Base-by-base conservation (phyloP, 2,797 vertebrate species). In the Craterocephalus amniculus region DNA sequence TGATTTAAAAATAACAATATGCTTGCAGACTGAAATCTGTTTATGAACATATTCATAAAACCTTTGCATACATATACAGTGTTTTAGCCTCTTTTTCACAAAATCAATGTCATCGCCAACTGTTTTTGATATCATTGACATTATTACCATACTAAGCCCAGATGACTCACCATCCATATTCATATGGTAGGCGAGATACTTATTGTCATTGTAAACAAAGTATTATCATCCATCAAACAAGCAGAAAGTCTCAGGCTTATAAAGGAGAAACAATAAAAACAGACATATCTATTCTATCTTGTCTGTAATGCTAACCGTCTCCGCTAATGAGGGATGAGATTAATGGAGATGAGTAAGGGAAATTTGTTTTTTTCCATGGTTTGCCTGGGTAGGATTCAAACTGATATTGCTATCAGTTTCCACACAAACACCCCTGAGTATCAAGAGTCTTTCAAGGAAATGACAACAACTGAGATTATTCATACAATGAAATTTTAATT, bases 1-100 rank as follows among this genome's bases (percentile, higher is more conserved):
- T 91, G 91, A 92, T 92, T 92, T 85, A 80, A 89, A 92, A 88
- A 89, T 89, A 91, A 89, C 74, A 85, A 87, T 85, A 78, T 63
- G 51, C 81, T 79, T 74, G 72, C 80, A 64, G 73, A 64, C 63
- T 84, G 72, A 87, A 74, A 79, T 87, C 58, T 52, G 81, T 86
- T 89, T 79, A 83, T 76, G 75, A 85, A 49, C 72, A 75, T 83
- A 87, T 87, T 80, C 82, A 90, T 87, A 74, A 90, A 79, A 83
- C 83, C 90, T 89, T 89, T 86, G 85, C 85, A 91, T 90, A 74
- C 24, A 79, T 83, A 90, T 85, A 76, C 29, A 48, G n/a, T 70
- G 76, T 79, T 84, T 88, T 22, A 16, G 63, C 68, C 65, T 72
- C 58, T 70, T 83, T 78, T 80, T 73, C 22, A 63, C 40, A 31